These are phyloP conservation scores for Ormyrus nitidulus DNA, from an alignment of 2,888 invertebrate genomes.

Conservation along the genomic window DNA sequence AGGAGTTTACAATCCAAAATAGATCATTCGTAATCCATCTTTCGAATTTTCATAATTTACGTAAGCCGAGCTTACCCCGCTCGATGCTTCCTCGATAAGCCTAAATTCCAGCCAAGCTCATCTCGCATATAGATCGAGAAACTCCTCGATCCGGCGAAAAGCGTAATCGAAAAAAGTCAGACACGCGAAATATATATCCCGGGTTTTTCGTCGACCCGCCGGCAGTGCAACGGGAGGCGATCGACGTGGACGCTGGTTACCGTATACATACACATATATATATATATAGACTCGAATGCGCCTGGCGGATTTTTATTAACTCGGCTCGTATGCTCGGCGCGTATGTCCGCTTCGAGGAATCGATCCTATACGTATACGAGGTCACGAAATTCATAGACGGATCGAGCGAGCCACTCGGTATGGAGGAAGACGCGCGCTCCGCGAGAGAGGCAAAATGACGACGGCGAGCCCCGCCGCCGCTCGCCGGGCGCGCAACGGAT, in stretches of 20 bases:
- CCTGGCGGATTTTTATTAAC: constrained; percentile 52
- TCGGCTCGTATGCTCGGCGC: constrained; percentile 50
- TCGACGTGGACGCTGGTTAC: constrained; percentile 3
- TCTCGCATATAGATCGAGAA: too few relatives aligned
- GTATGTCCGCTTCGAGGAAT: constrained; percentile 59
- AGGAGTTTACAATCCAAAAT: too few relatives aligned
- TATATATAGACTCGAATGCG: not conserved
- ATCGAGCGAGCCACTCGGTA: constrained; percentile 32
- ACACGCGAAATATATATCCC: too few relatives aligned
- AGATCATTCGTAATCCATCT: too few relatives aligned
- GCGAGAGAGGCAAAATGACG: constrained; percentile 12
- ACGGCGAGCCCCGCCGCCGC: not conserved
- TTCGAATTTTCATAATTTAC: too few relatives aligned
- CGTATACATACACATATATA: not conserved
- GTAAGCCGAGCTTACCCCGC: too few relatives aligned
- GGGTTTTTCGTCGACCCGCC: not conserved
- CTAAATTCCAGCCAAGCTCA: too few relatives aligned
- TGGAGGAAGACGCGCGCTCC: constrained; percentile 19
- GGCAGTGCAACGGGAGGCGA: not conserved
- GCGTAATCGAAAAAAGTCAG: too few relatives aligned
- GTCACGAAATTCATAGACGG: constrained; percentile 61
- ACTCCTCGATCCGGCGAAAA: too few relatives aligned
- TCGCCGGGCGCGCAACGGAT: not conserved
- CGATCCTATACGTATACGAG: constrained; percentile 58
- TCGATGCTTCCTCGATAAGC: too few relatives aligned